Evolutionary conservation across 2,888 invertebrate species (phyloP).

Genomic region (Meliscaeva auricollis): DNA sequence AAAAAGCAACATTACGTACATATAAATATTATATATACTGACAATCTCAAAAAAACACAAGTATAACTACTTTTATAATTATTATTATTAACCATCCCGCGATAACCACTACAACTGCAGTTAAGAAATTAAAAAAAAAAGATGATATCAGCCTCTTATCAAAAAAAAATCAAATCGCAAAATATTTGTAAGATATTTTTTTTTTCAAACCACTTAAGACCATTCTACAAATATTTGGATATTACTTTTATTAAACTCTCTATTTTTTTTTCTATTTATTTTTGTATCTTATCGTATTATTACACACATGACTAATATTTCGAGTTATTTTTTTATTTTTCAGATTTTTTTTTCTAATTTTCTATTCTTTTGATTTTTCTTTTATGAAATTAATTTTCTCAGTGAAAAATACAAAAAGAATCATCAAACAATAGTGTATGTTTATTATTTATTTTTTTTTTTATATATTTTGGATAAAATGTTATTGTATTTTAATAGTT

Average conservation of each 20-base stretch:
- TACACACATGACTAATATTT: constrained; percentile 39
- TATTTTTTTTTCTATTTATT: constrained; percentile 15
- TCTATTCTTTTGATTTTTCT: not conserved
- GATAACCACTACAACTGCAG: constrained; percentile 49
- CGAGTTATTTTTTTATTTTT: constrained; percentile 42
- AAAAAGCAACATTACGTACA: constrained; percentile 19
- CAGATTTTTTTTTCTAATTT: constrained; percentile 4
- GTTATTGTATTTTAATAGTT: constrained; percentile 2
- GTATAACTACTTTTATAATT: not conserved
- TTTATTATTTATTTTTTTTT: not conserved
- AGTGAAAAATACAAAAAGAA: not conserved
- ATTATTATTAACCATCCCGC: constrained; percentile 3
- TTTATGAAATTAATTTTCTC: not conserved
- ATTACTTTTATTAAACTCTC: constrained; percentile 15
- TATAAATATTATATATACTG: constrained; percentile 7
- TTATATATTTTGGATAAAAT: not conserved
- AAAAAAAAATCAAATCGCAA: constrained; percentile 23
- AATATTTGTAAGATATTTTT: constrained; percentile 14
- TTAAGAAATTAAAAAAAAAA: constrained; percentile 5
- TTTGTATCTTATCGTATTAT: constrained; percentile 34
- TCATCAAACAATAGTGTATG: not conserved
- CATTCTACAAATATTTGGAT: constrained; percentile 36
- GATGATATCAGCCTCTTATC: constrained; percentile 47
- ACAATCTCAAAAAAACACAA: constrained; percentile 38
- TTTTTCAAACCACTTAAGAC: constrained; percentile 22